These are phyloP conservation scores for Andrena hattorfiana DNA, from an alignment of 2,888 invertebrate genomes.

Conservation along the genomic window DNA sequence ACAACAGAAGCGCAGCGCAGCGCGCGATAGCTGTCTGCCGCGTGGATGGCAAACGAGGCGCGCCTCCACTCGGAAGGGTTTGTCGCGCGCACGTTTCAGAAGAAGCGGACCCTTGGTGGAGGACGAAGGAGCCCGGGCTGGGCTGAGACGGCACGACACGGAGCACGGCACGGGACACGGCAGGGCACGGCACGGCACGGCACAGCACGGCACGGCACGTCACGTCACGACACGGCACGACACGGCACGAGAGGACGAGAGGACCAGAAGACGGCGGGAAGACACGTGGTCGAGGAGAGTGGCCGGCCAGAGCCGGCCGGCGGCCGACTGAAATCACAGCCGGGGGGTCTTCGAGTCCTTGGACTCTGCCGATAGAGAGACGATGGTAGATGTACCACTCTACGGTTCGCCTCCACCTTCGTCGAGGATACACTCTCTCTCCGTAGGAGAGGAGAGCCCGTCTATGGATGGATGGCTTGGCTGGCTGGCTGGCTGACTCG, in stretches of 20 bases:
- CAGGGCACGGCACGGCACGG: constrained; percentile 4
- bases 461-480: constrained; percentile 70
- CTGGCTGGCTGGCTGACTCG: constrained; percentile 71
- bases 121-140: constrained; percentile 5
- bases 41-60: background rate
- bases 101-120: constrained; percentile 6
- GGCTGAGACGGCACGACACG: constrained; percentile 8
- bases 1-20: background rate
- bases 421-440: constrained; percentile 74
- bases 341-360: constrained; percentile 82
- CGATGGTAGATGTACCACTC: constrained; percentile 83
- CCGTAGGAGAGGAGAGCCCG: constrained; percentile 71
- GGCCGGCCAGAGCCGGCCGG: constrained; percentile 84
- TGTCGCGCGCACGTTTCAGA: constrained; percentile 2
- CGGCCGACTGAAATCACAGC: constrained; percentile 84
- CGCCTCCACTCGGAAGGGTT: background rate
- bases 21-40: background rate
- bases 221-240: constrained; percentile 13
- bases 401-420: constrained; percentile 82
- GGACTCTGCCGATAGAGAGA: constrained; percentile 81
- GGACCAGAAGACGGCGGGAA: constrained; percentile 6
- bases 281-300: constrained; percentile 75
- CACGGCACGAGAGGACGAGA: constrained; percentile 9
- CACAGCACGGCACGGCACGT: constrained; percentile 1
- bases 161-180: constrained; percentile 4